These are phyloP conservation scores for Mormyrus iriodes DNA, from an alignment of 2,113 vertebrate species.

Conservation along the genomic window DNA sequence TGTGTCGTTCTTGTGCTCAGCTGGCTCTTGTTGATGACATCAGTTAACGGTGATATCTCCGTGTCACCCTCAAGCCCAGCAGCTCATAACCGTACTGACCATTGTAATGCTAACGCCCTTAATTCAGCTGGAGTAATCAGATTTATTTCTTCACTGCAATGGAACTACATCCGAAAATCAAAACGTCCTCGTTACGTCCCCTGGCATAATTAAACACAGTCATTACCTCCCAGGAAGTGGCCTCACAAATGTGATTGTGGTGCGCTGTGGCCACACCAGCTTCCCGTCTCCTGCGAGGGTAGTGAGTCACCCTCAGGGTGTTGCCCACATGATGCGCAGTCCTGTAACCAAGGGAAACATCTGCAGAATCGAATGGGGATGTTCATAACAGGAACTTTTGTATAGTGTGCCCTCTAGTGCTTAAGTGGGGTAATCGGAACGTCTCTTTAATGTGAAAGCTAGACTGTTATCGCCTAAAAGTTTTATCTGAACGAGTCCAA, in stretches of 20 bases:
- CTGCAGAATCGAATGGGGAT: not conserved
- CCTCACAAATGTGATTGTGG: not conserved
- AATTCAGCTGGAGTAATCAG: not conserved
- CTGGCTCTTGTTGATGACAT: not conserved
- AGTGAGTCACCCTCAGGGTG: not conserved
- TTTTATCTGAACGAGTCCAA: not conserved
- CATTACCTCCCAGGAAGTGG: conserved; percentile 10
- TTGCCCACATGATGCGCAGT: not conserved
- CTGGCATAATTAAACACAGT: not conserved
- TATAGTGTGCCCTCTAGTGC: not conserved
- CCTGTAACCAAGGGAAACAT: not conserved
- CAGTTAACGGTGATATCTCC: not conserved
- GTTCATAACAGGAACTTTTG: not conserved
- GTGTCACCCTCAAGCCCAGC: not conserved
- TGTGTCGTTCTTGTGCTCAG: too few relatives aligned
- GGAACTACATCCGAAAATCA: not conserved
- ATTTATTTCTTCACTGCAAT: conserved; percentile 1
- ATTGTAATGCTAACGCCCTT: not conserved
- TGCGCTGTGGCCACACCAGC: not conserved
- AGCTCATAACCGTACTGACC: not conserved
- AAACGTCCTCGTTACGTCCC: not conserved
- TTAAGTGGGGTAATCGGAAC: not conserved
- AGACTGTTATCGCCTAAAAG: not conserved
- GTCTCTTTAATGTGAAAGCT: not conserved
- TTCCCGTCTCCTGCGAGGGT: not conserved